Evolutionary conservation across 2,113 vertebrate genomes (phyloP), one percentile per base, ranked within the genome.

Genomic region (Coregonus clupeaformis): DNA sequence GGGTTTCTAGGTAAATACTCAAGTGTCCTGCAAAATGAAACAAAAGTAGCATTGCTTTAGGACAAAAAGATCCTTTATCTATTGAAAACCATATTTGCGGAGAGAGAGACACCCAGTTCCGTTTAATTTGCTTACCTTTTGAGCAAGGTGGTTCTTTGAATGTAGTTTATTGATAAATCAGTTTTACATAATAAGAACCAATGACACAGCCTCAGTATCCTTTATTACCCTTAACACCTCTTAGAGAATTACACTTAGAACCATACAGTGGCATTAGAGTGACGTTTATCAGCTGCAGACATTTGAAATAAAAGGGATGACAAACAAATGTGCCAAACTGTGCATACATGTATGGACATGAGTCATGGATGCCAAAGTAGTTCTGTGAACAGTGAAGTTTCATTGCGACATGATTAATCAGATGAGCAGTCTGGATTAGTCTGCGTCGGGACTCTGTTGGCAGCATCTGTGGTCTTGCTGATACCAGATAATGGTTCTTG

Each of bases 1-100:
- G 25, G 60, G 62, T 80, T 78, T 84, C 73, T 84, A 64, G 78
- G 82, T 80, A 76, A 84, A 80, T 84, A 72, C 82, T 83, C 79
- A 25, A 73, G 70, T 22, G 76, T 76, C 76, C 65, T 52, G 49
- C 69, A 75, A 27, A 76, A 64, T 68, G 57, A 77, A 82, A 84
- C 57, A 63, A 77, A 79, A 84, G 80, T 80, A 84, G 79, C 73
- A 47, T 71, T 36, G 73, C 78, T 81, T 76, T 68, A 73, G 79
- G 76, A 84, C 76, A 71, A 80, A 80, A 13, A 27, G n/a, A 30
- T 59, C 73, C 63, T 69, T 78, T 45, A 45, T 25, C 63, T 18
- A 57, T 22, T 70, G 64, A 67, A 77, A 80, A 77, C 7, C 36
- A 25, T n/a, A 71, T 59, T 45, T 36, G 52, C 71, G 57, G 42